A percentile compares a stretch with the other conserved stretches of the same genome.
Evolutionary conservation across 2,113 vertebrate genomes (phyloP).

Genomic region (Sylvilagus bachmani): DNA sequence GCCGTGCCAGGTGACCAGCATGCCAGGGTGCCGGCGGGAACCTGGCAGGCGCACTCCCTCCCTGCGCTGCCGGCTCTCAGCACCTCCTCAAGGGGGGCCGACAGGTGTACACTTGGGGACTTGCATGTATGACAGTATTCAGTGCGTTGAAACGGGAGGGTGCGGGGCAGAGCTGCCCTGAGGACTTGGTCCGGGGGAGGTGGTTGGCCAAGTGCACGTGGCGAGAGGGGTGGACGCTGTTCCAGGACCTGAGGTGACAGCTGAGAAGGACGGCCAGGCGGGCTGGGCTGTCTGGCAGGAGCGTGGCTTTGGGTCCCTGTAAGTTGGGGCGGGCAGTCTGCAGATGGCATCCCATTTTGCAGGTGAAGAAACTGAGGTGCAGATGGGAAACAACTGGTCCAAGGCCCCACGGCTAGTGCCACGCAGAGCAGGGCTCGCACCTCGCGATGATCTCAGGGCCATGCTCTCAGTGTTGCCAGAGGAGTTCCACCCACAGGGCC

Average conservation of each 20-base stretch:
- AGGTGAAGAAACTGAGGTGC: conserved; percentile 29
- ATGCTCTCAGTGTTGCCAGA: neutral
- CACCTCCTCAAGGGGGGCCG: neutral
- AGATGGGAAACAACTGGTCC: neutral
- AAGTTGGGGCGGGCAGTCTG: neutral
- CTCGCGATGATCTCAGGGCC: neutral
- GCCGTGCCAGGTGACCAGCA: neutral
- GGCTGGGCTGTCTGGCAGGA: neutral
- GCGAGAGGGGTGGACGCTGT: neutral
- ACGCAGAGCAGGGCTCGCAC: neutral
- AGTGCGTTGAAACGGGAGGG: no score
- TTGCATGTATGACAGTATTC: no score
- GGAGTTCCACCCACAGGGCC: neutral
- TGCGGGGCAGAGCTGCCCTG: neutral
- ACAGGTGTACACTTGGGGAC: neutral
- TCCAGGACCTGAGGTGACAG: neutral
- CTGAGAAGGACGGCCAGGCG: neutral
- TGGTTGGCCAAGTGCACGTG: neutral
- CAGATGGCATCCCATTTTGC: neutral
- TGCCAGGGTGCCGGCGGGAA: neutral
- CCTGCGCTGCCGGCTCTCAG: no score
- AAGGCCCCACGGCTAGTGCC: neutral
- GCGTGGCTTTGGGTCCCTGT: neutral
- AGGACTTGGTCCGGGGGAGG: neutral
- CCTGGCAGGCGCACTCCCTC: neutral